phyloP scores from a whole-genome alignment of 2,888 invertebrate genomes.

The Sminthurinus aureus region DNA sequence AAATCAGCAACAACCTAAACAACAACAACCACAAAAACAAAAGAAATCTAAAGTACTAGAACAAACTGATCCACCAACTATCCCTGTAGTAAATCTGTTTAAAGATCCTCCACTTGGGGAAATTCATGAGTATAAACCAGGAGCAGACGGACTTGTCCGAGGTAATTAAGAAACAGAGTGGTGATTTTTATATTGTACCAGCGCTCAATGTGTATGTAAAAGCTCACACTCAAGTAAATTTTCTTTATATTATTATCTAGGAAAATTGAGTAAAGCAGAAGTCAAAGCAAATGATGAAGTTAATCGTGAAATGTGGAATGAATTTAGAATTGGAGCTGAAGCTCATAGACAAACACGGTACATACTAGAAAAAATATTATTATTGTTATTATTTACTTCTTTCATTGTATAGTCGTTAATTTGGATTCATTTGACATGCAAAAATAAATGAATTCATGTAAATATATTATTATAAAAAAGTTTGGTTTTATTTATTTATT shows the following conservation, averaged over 20 bases:
- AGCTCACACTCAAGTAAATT: too few relatives aligned
- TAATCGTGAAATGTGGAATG: conserved; percentile 92
- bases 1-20: not conserved
- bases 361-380: too few relatives aligned
- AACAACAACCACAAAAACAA: not conserved
- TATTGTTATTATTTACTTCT: too few relatives aligned
- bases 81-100: conserved; percentile 85
- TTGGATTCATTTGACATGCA: too few relatives aligned
- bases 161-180: too few relatives aligned
- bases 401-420: too few relatives aligned
- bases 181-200: too few relatives aligned
- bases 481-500: too few relatives aligned
- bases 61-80: conserved; percentile 85
- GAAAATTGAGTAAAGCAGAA: conserved; percentile 71
- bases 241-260: too few relatives aligned
- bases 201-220: too few relatives aligned
- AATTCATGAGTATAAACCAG: not conserved
- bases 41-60: conserved; percentile 48
- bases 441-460: too few relatives aligned
- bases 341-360: conserved; percentile 88
- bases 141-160: conserved; percentile 67
- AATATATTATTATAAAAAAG: too few relatives aligned
- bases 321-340: conserved; percentile 95
- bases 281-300: conserved; percentile 84
- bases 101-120: conserved; percentile 32